Base-by-base conservation (phyloP, 2,797 vertebrate species). In the Ceryle rudis region DNA sequence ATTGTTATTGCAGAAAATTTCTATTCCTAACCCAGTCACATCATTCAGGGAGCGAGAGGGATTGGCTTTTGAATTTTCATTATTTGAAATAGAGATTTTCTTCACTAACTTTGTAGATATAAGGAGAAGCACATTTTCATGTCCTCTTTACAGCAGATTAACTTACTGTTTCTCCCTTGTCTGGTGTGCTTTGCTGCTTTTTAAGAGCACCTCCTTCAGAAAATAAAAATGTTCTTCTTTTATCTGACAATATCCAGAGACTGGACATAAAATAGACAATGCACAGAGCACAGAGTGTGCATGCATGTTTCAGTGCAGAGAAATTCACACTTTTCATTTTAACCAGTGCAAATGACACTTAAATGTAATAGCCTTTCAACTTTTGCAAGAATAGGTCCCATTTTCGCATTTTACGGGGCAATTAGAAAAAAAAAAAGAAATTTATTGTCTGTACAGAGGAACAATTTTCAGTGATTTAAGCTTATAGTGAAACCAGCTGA, bases 301-400 rank as follows among this genome's bases (percentile, higher is more conserved):
- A 31, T 86, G 55, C 41, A 60, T 67, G 41, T 73, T 92, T 80
- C 83, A 70, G 39, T 42, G 51, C 80, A 79, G 6, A 70, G 42
- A 96, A 95, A 85, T 86, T 89, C 89, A 77, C 86, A 84, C 70
- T 86, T 92, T 81, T 71, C n/a, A 65, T 93, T 95, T 90, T 89
- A 84, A 69, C 33, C 54, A 72, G 29, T 62, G 65, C 35, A 84
- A 89, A 84, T 37, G 65, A 47, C 46, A 92, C 70, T 65, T 89
- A 92, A 86, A 92, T 90, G 54, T 58, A 88, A 69, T 13, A 84
- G 39, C 25, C 49, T 94, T 95, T 89, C 39, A 91, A 66, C 62
- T 89, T 81, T 23, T 58, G 49, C 39, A 86, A 89, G 60, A 77
- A 77, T 16, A 81, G 18, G 14, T 72, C 41, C 14, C 14, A 42